These are phyloP conservation scores for Hedychridium roseum DNA, from an alignment of 2,888 invertebrate genomes.

Conservation along the genomic window DNA sequence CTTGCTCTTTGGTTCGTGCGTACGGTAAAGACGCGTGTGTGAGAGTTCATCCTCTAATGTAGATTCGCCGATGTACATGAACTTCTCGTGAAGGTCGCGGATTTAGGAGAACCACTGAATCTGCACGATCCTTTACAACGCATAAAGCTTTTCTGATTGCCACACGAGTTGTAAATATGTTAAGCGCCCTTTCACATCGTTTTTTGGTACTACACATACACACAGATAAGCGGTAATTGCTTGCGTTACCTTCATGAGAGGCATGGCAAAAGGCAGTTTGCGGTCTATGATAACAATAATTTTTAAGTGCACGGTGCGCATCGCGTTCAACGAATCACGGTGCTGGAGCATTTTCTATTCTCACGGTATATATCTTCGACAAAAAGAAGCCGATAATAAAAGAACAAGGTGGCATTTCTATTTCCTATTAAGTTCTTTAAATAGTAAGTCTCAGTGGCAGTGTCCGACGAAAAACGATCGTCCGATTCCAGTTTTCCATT, in stretches of 20 bases:
- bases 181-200: slow-evolving; percentile 16
- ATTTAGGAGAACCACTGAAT: no score
- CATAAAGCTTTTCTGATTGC: slow-evolving; percentile 6
- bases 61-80: slow-evolving; percentile 7
- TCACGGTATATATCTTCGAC: slow-evolving; percentile 11
- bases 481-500: slow-evolving; percentile 7
- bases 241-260: slow-evolving; percentile 21
- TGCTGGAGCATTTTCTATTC: slow-evolving; percentile 26
- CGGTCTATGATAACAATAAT: slow-evolving; percentile 3
- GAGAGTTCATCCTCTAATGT: slow-evolving; percentile 23
- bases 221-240: slow-evolving; percentile 20
- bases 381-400: no score
- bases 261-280: slow-evolving; percentile 13
- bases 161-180: slow-evolving; percentile 28
- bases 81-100: slow-evolving; percentile 20
- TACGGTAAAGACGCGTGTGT: no score
- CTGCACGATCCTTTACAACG: slow-evolving; percentile 6
- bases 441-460: not conserved
- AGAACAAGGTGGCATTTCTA: slow-evolving; percentile 16
- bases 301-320: slow-evolving; percentile 15
- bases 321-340: slow-evolving; percentile 24
- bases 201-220: slow-evolving; percentile 4
- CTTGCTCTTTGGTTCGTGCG: slow-evolving; percentile 2
- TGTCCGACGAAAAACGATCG: slow-evolving; percentile 4
- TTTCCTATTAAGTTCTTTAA: slow-evolving; percentile 7